Base-by-base conservation (phyloP, 2,113 vertebrate genomes). In the Speoplatyrhinus poulsoni region DNA sequence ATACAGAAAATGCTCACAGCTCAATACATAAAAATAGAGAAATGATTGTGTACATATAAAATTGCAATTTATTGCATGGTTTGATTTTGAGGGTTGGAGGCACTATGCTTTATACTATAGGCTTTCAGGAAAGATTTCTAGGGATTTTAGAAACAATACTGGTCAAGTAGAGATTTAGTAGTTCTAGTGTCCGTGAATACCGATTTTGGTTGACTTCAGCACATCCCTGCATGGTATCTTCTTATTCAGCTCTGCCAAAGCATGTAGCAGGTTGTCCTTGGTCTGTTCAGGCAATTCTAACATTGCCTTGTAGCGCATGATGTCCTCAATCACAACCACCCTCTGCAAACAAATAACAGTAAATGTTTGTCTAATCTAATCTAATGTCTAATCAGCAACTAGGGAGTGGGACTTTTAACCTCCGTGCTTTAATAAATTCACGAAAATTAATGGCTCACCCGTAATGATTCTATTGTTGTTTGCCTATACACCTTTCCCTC, bases 251-350 rank as follows among this genome's bases (percentile, higher is more conserved):
- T 98, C 96, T 57, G 17, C 87, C 85, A 99, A 82, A 57, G 94
- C 93, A 67, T 87, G 81, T 0, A 96, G 72, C 72, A 98, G 90
- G 76, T 96, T 96, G 66, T 96, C 95, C 64, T 91, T 95, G 0
- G 82, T 89, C 77, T 99, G 98, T 12, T 85, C 84, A 62, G 95
- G 93, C 67, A 98, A 90, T 78, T 98, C 96, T 67, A 98, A 78
- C 48, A 92, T 92, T 61, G 94, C 92, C 73, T 96, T 98, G 90
- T 92, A 96, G 73, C 96, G 92, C 89, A 94, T 90, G 82, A 98
- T 95, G 76, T 99, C 98, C 81, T 99, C 97, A 69, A 99, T 87
- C 69, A 99, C 96, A 77, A 99, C 97, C 83, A 99, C 97, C 87
- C 98, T 96, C 98, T 99, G 87, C 8, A 89, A 53, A 90, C 58